phyloP scores from a whole-genome alignment of 2,797 vertebrate species.

The Myiotriccus ornatus region DNA sequence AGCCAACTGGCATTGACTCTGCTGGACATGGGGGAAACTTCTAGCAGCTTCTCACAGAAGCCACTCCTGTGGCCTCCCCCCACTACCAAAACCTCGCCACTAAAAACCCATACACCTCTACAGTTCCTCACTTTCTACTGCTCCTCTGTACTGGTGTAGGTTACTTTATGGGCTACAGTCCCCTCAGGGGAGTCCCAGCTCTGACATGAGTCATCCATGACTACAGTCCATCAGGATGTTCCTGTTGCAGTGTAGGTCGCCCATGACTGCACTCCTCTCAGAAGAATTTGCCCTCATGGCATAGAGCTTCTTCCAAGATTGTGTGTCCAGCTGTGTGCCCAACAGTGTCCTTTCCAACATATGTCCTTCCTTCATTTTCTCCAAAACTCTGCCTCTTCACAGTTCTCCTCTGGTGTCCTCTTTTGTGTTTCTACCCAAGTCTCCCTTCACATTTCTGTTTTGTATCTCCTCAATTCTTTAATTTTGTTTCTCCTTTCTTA shows the following conservation, averaged over 20 bases:
- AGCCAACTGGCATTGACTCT: background rate
- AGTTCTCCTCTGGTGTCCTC: background rate
- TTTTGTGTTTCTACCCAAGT: background rate
- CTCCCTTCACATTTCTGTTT: background rate
- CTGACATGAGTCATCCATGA: background rate
- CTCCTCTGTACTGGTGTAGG: accelerated
- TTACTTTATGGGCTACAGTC: background rate
- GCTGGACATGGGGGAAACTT: background rate
- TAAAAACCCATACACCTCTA: background rate
- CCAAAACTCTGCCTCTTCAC: background rate
- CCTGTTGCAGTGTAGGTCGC: background rate
- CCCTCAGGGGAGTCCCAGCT: background rate
- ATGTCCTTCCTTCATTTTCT: background rate
- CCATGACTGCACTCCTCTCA: background rate
- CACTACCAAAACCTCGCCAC: background rate
- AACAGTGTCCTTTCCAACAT: background rate
- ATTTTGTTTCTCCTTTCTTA: background rate
- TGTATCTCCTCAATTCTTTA: background rate
- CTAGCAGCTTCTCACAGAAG: background rate
- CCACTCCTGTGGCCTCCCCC: background rate
- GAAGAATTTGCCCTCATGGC: background rate
- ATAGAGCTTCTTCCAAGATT: background rate
- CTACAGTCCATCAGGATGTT: background rate
- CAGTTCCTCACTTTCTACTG: background rate
- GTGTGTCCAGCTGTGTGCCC: background rate